Conservation (phyloP, 2,888 invertebrate genomes). For the Melikaiella ostensackeni region DNA sequence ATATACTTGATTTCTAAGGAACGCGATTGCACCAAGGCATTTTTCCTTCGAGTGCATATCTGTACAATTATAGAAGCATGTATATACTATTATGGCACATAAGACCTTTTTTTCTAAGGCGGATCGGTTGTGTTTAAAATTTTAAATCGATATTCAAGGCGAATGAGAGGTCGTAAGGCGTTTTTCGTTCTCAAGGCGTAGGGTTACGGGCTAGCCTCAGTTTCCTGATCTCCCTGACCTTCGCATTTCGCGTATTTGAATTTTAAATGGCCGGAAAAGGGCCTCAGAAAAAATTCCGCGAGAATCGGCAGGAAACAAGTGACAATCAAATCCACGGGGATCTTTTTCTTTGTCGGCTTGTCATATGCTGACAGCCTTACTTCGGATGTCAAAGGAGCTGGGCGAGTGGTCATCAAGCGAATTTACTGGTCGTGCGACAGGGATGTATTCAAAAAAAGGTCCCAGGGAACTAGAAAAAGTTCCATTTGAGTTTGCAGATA, state of each 20-base stretch:
- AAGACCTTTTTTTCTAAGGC: slow-evolving; percentile 18
- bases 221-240: slow-evolving; percentile 48
- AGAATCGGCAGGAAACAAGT: slow-evolving; percentile 72
- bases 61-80: background rate
- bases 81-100: background rate
- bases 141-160: slow-evolving; percentile 57
- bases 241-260: slow-evolving; percentile 66
- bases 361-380: slow-evolving; percentile 64
- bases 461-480: too few relatives aligned
- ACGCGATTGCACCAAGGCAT: slow-evolving; percentile 43
- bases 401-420: slow-evolving; percentile 58
- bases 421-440: slow-evolving; percentile 40
- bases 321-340: slow-evolving; percentile 72
- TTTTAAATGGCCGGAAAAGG: slow-evolving; percentile 57
- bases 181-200: slow-evolving; percentile 74
- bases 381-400: slow-evolving; percentile 58
- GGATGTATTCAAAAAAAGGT: background rate
- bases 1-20: slow-evolving; percentile 45
- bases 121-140: slow-evolving; percentile 50
- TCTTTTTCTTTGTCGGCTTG: slow-evolving; percentile 67
- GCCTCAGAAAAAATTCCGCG: background rate
- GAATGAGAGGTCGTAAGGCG: slow-evolving; percentile 48
- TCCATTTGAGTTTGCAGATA: too few relatives aligned
- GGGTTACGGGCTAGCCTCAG: slow-evolving; percentile 67
- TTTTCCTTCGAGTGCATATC: slow-evolving; percentile 41